Evolutionary conservation across 1,140 invertebrate species (phyloP).

Genomic region (Aphaenogaster floridana): DNA sequence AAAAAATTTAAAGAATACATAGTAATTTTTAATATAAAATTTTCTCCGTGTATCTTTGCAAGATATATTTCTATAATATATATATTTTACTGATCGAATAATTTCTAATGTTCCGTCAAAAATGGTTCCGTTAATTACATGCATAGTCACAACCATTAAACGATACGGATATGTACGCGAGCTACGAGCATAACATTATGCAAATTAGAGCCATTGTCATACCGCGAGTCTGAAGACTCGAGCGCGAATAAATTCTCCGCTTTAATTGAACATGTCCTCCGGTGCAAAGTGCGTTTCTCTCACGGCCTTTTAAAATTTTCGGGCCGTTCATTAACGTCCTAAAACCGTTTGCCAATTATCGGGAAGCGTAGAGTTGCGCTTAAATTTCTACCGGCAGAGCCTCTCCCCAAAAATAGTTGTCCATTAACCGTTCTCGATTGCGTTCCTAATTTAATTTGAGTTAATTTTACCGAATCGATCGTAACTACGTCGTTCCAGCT

Average conservation of each 20-base stretch:
- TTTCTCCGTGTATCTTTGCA: background rate
- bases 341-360: background rate
- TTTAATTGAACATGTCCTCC: slow-evolving; percentile 27
- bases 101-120: background rate
- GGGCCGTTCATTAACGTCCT: background rate
- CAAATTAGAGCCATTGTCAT: slow-evolving; percentile 22
- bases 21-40: no score
- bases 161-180: background rate
- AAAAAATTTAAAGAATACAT: no score
- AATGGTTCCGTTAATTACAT: background rate
- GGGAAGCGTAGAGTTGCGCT: background rate
- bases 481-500: background rate
- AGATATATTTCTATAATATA: background rate
- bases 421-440: background rate
- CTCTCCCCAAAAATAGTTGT: background rate
- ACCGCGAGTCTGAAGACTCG: background rate
- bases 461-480: background rate
- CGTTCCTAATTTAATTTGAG: background rate
- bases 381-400: background rate
- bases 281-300: slow-evolving; percentile 39
- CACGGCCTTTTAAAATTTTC: slow-evolving; percentile 1
- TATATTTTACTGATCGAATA: background rate
- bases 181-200: slow-evolving; percentile 20
- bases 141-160: background rate
- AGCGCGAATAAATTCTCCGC: slow-evolving; percentile 18